These are phyloP conservation scores for Hippocampus guttulatus DNA, from an alignment of 2,113 vertebrate species.

Conservation along the genomic window DNA sequence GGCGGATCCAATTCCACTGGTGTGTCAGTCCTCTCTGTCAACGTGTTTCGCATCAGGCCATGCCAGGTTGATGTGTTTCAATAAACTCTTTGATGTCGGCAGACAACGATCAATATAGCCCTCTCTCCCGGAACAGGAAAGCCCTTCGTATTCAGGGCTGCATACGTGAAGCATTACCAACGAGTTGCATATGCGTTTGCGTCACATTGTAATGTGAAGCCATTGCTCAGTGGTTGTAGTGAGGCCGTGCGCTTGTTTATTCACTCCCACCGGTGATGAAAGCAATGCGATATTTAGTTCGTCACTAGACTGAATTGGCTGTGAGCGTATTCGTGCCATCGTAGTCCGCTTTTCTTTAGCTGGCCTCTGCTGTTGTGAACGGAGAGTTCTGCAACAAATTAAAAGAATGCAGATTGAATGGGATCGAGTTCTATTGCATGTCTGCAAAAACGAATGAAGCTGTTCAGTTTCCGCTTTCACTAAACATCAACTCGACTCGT, in stretches of 20 bases:
- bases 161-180: conserved; percentile 57
- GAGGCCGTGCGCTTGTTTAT: conserved; percentile 10
- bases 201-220: conserved; percentile 38
- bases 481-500: not conserved
- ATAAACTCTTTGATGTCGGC: conserved; percentile 60
- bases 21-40: conserved; percentile 38
- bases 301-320: not conserved
- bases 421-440: conserved; percentile 4
- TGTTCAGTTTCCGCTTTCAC: not conserved
- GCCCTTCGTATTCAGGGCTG: conserved; percentile 64
- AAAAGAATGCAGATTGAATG: not conserved
- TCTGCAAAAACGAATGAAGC: conserved; percentile 5
- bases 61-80: conserved; percentile 46
- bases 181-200: conserved; percentile 32
- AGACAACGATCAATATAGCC: conserved; percentile 64
- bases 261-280: conserved; percentile 21
- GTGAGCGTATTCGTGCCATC: not conserved
- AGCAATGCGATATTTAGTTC: not conserved
- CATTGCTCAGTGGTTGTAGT: conserved; percentile 46
- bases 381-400: not conserved
- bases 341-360: not conserved
- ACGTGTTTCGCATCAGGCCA: conserved; percentile 38
- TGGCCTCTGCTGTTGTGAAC: not conserved
- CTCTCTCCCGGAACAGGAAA: conserved; percentile 58
- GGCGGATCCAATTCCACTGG: conserved; percentile 38